A percentile compares a stretch with the other conserved stretches of the same genome.
phyloP scores from a whole-genome alignment of 2,888 invertebrate species.

The Lathronympha strigana region DNA sequence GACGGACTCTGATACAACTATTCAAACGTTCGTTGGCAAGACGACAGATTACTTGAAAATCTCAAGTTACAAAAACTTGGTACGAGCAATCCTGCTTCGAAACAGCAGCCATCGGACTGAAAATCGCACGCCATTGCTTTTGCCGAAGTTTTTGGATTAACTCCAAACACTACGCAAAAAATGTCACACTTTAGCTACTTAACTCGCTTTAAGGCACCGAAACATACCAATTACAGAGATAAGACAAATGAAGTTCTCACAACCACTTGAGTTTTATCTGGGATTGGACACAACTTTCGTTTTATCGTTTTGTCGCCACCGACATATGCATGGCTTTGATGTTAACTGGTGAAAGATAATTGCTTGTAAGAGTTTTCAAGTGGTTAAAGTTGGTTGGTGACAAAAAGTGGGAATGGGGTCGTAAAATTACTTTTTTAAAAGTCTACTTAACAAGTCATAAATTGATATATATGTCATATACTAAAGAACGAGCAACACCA shows the following conservation, averaged over 20 bases:
- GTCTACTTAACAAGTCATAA: background rate
- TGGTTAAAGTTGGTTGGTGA: conserved; percentile 13
- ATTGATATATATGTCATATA: background rate
- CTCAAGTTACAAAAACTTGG: too few species aligned
- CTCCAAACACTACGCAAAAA: background rate
- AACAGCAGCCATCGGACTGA: too few species aligned
- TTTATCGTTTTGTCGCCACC: conserved; percentile 70
- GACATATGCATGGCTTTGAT: conserved; percentile 68
- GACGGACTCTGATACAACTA: too few species aligned
- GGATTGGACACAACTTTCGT: conserved; percentile 46
- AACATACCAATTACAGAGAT: conserved; percentile 44
- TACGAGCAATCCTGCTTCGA: too few species aligned
- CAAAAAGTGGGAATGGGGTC: background rate
- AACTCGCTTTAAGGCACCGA: conserved; percentile 39
- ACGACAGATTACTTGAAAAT: too few species aligned
- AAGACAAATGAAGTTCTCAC: conserved; percentile 50
- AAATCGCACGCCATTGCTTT: too few species aligned
- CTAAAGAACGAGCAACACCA: too few species aligned
- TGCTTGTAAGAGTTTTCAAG: conserved; percentile 12
- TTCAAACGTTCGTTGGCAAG: too few species aligned
- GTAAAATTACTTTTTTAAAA: background rate
- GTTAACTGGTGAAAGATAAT: conserved; percentile 45
- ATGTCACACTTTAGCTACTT: background rate
- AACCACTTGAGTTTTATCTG: conserved; percentile 41
- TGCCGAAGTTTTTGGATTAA: background rate